Evolutionary conservation across 1,140 invertebrate species (phyloP), one percentile per base, ranked within the genome.

Genomic region (Drosophila teissieri): DNA sequence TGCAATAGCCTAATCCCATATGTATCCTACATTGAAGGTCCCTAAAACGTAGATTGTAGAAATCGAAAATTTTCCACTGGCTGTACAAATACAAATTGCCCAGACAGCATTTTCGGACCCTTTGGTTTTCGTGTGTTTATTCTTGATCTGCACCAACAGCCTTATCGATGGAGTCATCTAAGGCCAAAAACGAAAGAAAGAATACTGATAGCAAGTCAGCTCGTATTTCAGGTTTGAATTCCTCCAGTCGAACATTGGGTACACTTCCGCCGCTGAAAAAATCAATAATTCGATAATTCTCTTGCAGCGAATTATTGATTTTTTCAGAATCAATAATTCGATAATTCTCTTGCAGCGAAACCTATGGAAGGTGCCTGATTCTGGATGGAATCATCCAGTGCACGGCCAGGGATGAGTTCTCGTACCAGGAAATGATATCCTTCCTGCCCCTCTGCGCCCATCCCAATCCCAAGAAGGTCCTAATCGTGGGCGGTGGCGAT

Each of bases 351-450:
- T 73, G 83, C 88, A 98, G 98, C 67, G 96, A 96, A 92, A 95
- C 95, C 24, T 96, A 98, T 93, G 99, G 99, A 0, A 96, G 93
- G 92, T 97, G 96, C 39, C 92, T 99, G 10, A 95, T 99, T 10
- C 93, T 99, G 14, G 99, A 99, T 93, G 98, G 98, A 42, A 97
- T 99, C 6, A 99, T 99, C 81, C 99, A 99, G 92, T 98, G 97
- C 78, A 98, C 98, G 3, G 96, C 99, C 92, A 94, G 94, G 70
- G 99, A 99, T 94, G 99, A 99, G 93, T 99, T 98, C 92, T 95
- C 98, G 0, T 99, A 99, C 92, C 98, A 99, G 93, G 99, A 99
- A 94, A 99, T 99, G 98, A 97, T 99, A 72, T 95, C 98, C 3
- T 98, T 98, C 93, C 90, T 99, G 27, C 98, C 99, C 0, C 92